Evolutionary conservation across 2,888 invertebrate genomes (phyloP).

Genomic region (Pinctada fucata): DNA sequence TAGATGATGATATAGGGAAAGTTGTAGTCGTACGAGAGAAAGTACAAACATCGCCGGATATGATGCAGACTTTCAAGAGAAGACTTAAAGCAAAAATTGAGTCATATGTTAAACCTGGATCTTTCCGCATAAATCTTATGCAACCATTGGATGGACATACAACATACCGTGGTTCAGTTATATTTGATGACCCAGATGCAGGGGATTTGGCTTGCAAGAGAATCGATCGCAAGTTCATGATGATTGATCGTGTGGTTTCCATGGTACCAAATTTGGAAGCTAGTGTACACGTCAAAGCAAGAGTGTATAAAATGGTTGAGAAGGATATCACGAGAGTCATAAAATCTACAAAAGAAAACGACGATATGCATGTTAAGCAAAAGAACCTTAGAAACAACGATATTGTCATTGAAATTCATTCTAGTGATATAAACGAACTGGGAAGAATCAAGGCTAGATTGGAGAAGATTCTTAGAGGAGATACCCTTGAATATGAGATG

Average conservation of each 20-base stretch:
- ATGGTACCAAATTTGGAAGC: conserved; percentile 43
- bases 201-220: conserved; percentile 45
- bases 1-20: conserved; percentile 16
- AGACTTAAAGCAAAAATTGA: conserved; percentile 20
- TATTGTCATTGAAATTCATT: conserved; percentile 44
- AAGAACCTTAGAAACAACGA: conserved; percentile 45
- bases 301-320: conserved; percentile 16
- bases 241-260: conserved; percentile 36
- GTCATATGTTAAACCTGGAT: conserved; percentile 23
- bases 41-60: conserved; percentile 8
- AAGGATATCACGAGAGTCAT: neutral
- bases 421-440: conserved; percentile 43
- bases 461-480: conserved; percentile 49
- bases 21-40: conserved; percentile 26
- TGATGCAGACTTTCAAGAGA: conserved; percentile 16
- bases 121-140: conserved; percentile 42
- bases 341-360: neutral
- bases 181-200: conserved; percentile 51
- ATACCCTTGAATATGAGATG: conserved; percentile 42
- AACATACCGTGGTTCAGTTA: conserved; percentile 47
- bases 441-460: conserved; percentile 42
- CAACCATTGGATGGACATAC: conserved; percentile 38
- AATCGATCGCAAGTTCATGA: conserved; percentile 15
- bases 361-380: neutral
- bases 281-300: conserved; percentile 16